These are phyloP conservation scores for Periphyllus acericola DNA, from an alignment of 2,888 invertebrate genomes.

Conservation along the genomic window DNA sequence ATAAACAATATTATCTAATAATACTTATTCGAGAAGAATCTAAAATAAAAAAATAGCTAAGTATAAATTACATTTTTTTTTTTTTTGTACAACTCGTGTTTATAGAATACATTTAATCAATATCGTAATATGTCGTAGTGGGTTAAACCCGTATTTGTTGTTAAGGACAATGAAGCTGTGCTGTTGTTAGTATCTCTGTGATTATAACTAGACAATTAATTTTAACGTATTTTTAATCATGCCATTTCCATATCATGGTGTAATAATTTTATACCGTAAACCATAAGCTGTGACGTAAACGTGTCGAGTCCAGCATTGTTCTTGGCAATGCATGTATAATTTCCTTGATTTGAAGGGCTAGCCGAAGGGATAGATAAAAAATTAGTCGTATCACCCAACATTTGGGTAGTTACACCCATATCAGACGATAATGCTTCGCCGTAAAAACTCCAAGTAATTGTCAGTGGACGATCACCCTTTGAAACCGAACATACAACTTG, in stretches of 20 bases:
- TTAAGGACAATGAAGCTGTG: constrained; percentile 38
- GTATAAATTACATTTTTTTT: constrained; percentile 65
- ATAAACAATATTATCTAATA: not conserved
- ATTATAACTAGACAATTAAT: constrained; percentile 9
- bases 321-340: constrained; percentile 67
- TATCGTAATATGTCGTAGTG: not conserved
- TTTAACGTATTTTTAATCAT: constrained; percentile 24
- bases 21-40: not conserved
- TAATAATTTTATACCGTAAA: constrained; percentile 64
- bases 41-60: not conserved
- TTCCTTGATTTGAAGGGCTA: constrained; percentile 66
- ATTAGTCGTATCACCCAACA: constrained; percentile 65
- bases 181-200: constrained; percentile 12
- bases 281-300: constrained; percentile 65
- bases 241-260: constrained; percentile 66
- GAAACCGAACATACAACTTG: constrained; percentile 70
- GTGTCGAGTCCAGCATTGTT: constrained; percentile 66
- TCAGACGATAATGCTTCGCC: constrained; percentile 52
- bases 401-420: constrained; percentile 65
- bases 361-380: constrained; percentile 66
- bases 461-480: constrained; percentile 74
- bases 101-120: not conserved
- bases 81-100: not conserved
- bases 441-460: constrained; percentile 72
- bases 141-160: not conserved